phyloP scores from a whole-genome alignment of 2,113 vertebrate species.

The Pipa parva region DNA sequence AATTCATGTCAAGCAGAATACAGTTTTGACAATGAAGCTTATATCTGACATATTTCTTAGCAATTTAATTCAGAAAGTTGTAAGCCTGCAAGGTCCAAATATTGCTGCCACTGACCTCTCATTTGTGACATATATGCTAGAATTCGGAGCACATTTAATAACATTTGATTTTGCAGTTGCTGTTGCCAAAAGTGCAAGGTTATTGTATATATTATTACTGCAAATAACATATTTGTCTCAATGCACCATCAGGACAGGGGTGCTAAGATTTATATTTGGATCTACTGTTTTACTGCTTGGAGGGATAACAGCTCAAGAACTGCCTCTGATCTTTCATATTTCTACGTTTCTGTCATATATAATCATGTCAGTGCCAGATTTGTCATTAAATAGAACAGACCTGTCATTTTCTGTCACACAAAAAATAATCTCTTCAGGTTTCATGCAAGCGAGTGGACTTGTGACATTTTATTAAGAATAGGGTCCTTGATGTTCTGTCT shows the following conservation, averaged over 20 bases:
- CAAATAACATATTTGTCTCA: constrained; percentile 28
- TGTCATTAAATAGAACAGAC: constrained; percentile 38
- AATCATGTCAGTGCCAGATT: constrained; percentile 31
- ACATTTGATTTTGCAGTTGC: neutral
- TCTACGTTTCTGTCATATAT: constrained; percentile 28
- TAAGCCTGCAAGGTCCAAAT: neutral
- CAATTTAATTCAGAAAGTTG: constrained; percentile 16
- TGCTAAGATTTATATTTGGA: constrained; percentile 29
- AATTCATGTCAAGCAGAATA: constrained; percentile 16
- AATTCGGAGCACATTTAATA: constrained; percentile 19
- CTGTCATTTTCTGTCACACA: constrained; percentile 38
- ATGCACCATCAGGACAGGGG: constrained; percentile 21
- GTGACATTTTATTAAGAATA: constrained; percentile 28
- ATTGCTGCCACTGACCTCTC: constrained; percentile 5
- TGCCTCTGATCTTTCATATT: constrained; percentile 26
- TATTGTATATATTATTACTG: neutral
- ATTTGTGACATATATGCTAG: neutral
- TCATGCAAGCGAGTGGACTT: constrained; percentile 27
- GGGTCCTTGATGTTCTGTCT: constrained; percentile 14
- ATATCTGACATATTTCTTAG: constrained; percentile 29
- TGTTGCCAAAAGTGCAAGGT: neutral
- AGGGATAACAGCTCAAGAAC: constrained; percentile 30
- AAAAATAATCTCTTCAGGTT: constrained; percentile 33
- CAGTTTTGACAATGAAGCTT: constrained; percentile 24
- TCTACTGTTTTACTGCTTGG: constrained; percentile 5